phyloP scores from a whole-genome alignment of 2,113 vertebrate genomes.

The Oncorhynchus keta region DNA sequence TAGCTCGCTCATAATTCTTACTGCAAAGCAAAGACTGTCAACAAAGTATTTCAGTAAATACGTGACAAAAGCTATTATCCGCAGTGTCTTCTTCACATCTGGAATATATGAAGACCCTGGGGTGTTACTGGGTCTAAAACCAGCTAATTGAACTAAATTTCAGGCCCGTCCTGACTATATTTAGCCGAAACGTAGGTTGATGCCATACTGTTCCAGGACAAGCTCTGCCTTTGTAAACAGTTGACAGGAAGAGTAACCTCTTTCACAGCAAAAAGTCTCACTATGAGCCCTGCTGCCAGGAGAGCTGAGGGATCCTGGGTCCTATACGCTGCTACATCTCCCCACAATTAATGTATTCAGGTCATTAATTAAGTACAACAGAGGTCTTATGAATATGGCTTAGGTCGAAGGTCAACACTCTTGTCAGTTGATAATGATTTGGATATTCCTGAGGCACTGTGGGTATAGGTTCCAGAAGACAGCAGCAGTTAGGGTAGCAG shows the following conservation, averaged over 20 bases:
- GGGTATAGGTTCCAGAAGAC: not conserved
- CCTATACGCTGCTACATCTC: conserved; percentile 11
- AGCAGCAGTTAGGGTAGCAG: not conserved
- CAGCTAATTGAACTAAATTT: not conserved
- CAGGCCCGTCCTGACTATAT: not conserved
- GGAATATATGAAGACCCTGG: not conserved
- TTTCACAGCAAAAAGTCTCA: conserved; percentile 6
- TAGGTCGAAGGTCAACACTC: conserved; percentile 32
- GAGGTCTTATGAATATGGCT: conserved; percentile 45
- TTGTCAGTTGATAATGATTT: conserved; percentile 36
- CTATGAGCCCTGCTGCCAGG: not conserved
- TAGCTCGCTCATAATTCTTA: too few species aligned
- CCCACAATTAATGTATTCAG: conserved; percentile 40
- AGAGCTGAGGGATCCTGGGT: conserved; percentile 13
- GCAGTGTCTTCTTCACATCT: too few species aligned
- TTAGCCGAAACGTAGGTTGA: not conserved
- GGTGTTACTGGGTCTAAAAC: not conserved
- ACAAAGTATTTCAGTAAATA: not conserved
- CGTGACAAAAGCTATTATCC: too few species aligned
- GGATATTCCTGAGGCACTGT: conserved; percentile 26
- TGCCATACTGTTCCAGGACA: not conserved
- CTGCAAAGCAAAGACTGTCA: not conserved
- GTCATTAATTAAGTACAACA: conserved; percentile 45
- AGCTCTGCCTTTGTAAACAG: not conserved
- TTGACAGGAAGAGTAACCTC: conserved; percentile 28